A percentile compares a stretch with the other conserved stretches of the same genome.
These are phyloP conservation scores for Chrysogorgia sp. DNA, from an alignment of 92 coral and sea anemone species.

Conservation along the genomic window DNA sequence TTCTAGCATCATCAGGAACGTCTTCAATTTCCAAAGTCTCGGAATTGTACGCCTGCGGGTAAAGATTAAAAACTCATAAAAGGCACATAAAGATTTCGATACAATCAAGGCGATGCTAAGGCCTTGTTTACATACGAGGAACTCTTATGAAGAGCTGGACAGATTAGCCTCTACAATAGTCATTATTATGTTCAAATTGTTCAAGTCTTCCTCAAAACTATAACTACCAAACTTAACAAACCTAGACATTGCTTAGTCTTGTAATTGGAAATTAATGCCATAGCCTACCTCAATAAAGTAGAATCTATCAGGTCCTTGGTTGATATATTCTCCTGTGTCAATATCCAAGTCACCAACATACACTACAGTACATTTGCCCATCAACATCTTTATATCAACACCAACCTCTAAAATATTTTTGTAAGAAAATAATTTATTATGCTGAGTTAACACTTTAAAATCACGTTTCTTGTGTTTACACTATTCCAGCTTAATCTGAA, in stretches of 20 bases:
- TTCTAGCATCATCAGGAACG: conserved; percentile 76
- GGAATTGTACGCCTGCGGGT: conserved; percentile 78
- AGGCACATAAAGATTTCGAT: background rate
- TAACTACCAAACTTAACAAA: background rate
- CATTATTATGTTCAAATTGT: no score
- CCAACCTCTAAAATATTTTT: conserved; percentile 61
- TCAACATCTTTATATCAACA: conserved; percentile 65
- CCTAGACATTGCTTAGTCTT: background rate
- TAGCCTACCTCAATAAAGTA: conserved; percentile 85
- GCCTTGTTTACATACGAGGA: no score
- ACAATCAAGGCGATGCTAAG: background rate
- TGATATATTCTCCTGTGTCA: conserved; percentile 67
- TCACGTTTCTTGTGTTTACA: no score
- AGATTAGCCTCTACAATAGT: no score
- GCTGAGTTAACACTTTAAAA: no score
- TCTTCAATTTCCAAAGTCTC: conserved; percentile 80
- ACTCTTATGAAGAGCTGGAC: no score
- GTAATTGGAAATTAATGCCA: background rate
- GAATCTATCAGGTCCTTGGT: conserved; percentile 75
- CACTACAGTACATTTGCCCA: conserved; percentile 72
- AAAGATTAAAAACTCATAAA: background rate
- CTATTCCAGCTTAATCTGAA: no score
- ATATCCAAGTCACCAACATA: conserved; percentile 76
- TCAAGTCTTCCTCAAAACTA: no score
- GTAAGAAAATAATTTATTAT: background rate